Conservation (phyloP, 2,888 invertebrate genomes). For the Drosophila greeni region DNA sequence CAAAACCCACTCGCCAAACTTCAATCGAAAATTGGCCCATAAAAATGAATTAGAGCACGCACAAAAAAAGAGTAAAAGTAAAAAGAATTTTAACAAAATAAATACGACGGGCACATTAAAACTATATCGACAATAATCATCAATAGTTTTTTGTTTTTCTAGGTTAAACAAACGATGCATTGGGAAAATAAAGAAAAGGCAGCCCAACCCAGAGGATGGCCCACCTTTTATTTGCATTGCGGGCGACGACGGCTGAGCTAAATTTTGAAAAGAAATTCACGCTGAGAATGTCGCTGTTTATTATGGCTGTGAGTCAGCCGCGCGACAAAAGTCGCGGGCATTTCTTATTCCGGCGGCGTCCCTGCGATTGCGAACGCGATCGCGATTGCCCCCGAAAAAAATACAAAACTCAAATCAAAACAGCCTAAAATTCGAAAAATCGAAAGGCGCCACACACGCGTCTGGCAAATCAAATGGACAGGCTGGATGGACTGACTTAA, state of each 20-base stretch:
- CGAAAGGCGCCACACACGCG: slow-evolving; percentile 70
- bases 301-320: slow-evolving; percentile 48
- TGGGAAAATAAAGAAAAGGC: slow-evolving; percentile 7
- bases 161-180: slow-evolving; percentile 58
- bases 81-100: slow-evolving; percentile 59
- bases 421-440: slow-evolving; percentile 44
- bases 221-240: slow-evolving; percentile 67
- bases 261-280: slow-evolving; percentile 65
- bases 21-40: slow-evolving; percentile 62
- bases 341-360: slow-evolving; percentile 65
- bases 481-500: slow-evolving; percentile 40
- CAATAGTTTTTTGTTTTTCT: slow-evolving; percentile 37
- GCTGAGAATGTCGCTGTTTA: slow-evolving; percentile 47
- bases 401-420: slow-evolving; percentile 24
- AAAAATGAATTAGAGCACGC: slow-evolving; percentile 59
- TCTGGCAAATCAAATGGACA: slow-evolving; percentile 73
- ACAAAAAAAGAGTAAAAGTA: slow-evolving; percentile 44
- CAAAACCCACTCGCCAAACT: slow-evolving; percentile 58
- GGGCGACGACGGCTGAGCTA: slow-evolving; percentile 55
- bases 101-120: slow-evolving; percentile 46
- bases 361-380: slow-evolving; percentile 54
- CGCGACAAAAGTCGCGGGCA: slow-evolving; percentile 32
- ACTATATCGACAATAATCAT: slow-evolving; percentile 41
- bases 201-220: slow-evolving; percentile 19
- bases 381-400: slow-evolving; percentile 44